Conservation (phyloP, 2,888 invertebrate genomes). For the Muschampia plurimacula region DNA sequence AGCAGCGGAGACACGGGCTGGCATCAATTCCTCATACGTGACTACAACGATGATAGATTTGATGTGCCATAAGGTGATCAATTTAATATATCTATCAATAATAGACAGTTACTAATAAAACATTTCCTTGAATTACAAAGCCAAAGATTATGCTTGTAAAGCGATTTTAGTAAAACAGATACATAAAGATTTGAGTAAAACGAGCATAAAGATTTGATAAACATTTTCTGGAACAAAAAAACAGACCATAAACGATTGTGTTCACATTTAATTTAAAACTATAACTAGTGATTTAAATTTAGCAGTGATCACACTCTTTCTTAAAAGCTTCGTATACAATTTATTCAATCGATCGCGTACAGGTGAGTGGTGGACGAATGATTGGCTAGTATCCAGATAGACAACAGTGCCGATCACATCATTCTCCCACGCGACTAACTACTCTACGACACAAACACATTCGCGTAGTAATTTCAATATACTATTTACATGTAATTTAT, state of each 20-base stretch:
- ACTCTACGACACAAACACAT: constrained; percentile 63
- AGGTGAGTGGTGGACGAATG: constrained; percentile 72
- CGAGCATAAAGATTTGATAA: background rate
- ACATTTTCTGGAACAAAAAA: background rate
- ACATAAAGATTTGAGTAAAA: background rate
- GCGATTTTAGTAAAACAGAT: background rate
- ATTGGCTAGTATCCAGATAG: constrained; percentile 74
- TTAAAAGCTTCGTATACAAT: constrained; percentile 43
- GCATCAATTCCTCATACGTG: constrained; percentile 53
- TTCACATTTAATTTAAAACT: background rate
- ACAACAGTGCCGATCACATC: constrained; percentile 53
- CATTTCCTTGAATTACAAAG: constrained; percentile 31
- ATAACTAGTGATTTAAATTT: constrained; percentile 5
- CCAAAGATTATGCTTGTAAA: background rate
- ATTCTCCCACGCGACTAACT: constrained; percentile 61
- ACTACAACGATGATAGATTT: constrained; percentile 36
- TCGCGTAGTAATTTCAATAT: constrained; percentile 49
- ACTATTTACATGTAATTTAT: constrained; percentile 4
- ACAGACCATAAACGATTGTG: no score
- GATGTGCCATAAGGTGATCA: constrained; percentile 36
- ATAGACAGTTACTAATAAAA: constrained; percentile 5
- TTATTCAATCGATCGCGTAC: constrained; percentile 58
- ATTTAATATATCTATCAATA: constrained; percentile 16
- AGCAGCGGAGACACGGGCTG: constrained; percentile 51
- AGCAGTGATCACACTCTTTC: constrained; percentile 9